phyloP scores from a whole-genome alignment of 1,140 invertebrate species.

The Tyrophagus putrescentiae region DNA sequence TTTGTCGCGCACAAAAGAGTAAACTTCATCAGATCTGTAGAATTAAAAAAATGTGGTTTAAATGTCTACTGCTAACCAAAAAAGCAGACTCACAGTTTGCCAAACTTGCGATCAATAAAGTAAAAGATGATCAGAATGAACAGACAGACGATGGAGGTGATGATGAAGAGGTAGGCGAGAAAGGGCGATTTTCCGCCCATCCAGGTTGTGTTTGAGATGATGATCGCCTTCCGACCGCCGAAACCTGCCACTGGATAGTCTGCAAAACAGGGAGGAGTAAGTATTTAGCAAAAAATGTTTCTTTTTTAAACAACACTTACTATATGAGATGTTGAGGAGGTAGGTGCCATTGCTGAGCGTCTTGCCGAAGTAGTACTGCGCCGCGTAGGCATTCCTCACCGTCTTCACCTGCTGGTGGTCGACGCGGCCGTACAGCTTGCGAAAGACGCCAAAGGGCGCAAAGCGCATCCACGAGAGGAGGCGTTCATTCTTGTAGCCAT shows the following conservation, averaged over 20 bases:
- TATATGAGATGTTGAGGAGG: slow-evolving; percentile 54
- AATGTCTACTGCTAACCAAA: not conserved
- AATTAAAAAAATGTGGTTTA: not conserved
- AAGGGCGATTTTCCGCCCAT: slow-evolving; percentile 96
- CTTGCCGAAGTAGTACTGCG: slow-evolving; percentile 39
- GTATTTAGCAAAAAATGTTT: not conserved
- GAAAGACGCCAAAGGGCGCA: slow-evolving; percentile 81
- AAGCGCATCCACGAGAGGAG: slow-evolving; percentile 94
- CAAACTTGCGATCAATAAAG: not conserved
- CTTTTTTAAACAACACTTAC: slow-evolving; percentile 29
- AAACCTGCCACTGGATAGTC: slow-evolving; percentile 74
- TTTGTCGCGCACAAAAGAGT: too few species aligned
- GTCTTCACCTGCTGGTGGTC: too few species aligned
- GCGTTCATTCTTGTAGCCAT: slow-evolving; percentile 93
- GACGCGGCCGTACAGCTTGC: slow-evolving; percentile 77
- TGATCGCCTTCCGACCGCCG: slow-evolving; percentile 78
- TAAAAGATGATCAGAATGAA: not conserved
- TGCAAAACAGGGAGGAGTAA: slow-evolving; percentile 34
- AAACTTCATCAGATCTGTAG: not conserved
- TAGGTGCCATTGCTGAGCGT: slow-evolving; percentile 64
- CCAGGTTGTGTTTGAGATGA: slow-evolving; percentile 88
- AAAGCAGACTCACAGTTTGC: slow-evolving; percentile 19
- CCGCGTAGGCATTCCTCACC: slow-evolving; percentile 27
- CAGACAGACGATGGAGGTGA: slow-evolving; percentile 30
- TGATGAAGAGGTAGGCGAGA: slow-evolving; percentile 92